Evolutionary conservation across 2,888 invertebrate genomes (phyloP).

Genomic region (Caenorhabditis becei): DNA sequence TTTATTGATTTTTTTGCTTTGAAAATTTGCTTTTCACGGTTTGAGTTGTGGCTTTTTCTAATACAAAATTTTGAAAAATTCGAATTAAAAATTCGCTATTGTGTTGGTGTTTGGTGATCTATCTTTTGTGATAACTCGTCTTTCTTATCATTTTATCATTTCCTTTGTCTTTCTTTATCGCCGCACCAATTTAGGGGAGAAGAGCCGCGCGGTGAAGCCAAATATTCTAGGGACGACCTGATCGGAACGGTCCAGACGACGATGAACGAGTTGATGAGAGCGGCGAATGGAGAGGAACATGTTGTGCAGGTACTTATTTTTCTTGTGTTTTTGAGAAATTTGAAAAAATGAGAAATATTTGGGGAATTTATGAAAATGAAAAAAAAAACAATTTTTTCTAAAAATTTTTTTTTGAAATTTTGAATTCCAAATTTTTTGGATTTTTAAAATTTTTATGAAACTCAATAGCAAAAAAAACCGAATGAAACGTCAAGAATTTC

Average conservation of each 20-base stretch:
- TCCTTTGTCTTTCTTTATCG: not conserved
- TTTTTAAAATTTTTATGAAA: not conserved
- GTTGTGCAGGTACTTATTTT: conserved; percentile 73
- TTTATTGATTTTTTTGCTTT: conserved; percentile 6
- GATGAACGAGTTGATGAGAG: conserved; percentile 42
- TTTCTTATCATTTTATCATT: not conserved
- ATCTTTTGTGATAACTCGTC: not conserved
- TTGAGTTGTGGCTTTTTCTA: not conserved
- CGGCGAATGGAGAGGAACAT: conserved; percentile 12
- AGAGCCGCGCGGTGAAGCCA: conserved; percentile 56
- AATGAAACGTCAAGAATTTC: too few relatives aligned
- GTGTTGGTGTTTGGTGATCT: conserved; percentile 17
- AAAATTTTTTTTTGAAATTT: too few relatives aligned
- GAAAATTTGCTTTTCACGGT: not conserved
- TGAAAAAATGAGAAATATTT: conserved; percentile 12
- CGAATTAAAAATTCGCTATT: not conserved
- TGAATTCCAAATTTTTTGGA: not conserved
- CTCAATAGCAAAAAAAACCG: too few relatives aligned
- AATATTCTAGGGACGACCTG: conserved; percentile 82
- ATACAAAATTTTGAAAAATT: not conserved
- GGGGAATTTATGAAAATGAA: not conserved
- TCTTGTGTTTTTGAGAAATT: too few relatives aligned
- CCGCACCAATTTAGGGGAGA: conserved; percentile 40
- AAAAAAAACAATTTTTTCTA: not conserved
- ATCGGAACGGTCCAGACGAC: conserved; percentile 84